Conservation (phyloP, 2,113 vertebrate genomes). For the Indicator indicator region DNA sequence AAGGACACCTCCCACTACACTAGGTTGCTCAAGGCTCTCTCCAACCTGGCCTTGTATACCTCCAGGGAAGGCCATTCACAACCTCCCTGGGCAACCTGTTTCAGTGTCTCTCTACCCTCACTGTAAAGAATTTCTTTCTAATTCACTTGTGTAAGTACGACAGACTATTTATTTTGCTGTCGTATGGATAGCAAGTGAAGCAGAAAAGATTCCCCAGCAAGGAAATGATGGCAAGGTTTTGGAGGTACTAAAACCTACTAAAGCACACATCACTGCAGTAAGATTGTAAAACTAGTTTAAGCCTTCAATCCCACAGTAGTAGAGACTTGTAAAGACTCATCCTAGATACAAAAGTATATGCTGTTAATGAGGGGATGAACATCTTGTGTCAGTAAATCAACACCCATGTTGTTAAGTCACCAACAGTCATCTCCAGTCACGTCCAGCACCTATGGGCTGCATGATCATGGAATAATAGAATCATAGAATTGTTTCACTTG, state of each 20-base stretch:
- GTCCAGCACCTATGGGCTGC: no score
- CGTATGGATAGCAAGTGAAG: neutral
- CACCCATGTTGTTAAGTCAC: neutral
- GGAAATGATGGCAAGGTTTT: conserved; percentile 7
- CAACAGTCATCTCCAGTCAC: neutral
- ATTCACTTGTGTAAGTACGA: neutral
- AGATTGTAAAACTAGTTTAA: neutral
- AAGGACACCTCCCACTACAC: no score
- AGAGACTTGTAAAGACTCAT: neutral
- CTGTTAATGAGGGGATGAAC: neutral
- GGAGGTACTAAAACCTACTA: neutral
- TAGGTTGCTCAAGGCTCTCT: no score
- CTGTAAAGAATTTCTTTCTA: no score
- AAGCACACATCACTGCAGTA: neutral
- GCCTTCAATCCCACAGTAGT: neutral
- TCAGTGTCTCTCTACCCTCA: no score
- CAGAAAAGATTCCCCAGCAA: conserved; percentile 2
- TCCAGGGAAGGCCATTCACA: no score
- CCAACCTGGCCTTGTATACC: no score
- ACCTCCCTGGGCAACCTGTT: no score
- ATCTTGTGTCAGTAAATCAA: neutral
- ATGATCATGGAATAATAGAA: no score
- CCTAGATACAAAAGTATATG: neutral
- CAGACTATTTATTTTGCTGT: neutral
- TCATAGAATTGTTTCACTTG: no score